phyloP scores from a whole-genome alignment of 2,888 invertebrate species.

The Lacanobia oleracea region DNA sequence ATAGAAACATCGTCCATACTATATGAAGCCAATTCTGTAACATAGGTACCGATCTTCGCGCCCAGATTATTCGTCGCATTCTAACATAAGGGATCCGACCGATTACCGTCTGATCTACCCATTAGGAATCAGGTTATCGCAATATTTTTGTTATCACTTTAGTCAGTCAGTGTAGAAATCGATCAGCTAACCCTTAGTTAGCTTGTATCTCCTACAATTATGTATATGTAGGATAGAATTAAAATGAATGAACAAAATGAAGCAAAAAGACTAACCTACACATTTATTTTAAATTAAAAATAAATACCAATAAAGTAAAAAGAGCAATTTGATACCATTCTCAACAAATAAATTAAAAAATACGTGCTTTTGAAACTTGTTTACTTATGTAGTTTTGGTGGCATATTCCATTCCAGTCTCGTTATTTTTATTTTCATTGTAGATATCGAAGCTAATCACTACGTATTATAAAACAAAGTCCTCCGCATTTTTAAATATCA shows the following conservation, averaged over 20 bases:
- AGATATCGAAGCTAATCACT: background rate
- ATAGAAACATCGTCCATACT: too few species aligned
- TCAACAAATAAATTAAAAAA: background rate
- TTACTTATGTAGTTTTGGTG: background rate
- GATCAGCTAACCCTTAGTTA: conserved; percentile 10
- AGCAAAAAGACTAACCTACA: background rate
- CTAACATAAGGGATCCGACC: background rate
- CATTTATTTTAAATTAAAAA: background rate
- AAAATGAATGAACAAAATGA: background rate
- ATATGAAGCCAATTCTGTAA: too few species aligned
- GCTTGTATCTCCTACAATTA: background rate
- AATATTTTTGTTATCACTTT: conserved; percentile 35
- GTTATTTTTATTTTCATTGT: background rate
- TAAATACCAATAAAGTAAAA: background rate
- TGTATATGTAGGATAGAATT: background rate
- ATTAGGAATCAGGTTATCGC: conserved; percentile 32
- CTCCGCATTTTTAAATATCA: too few species aligned
- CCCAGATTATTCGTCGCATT: background rate
- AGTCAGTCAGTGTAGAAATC: conserved; percentile 27
- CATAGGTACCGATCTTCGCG: background rate
- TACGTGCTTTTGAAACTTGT: background rate
- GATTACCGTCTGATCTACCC: background rate
- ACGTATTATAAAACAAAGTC: too few species aligned
- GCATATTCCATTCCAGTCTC: background rate
- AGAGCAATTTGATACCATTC: background rate